Percentiles rank a stretch among this genome's conserved stretches.
Conservation (phyloP, 2,113 vertebrate genomes). For the Sterna hirundo region DNA sequence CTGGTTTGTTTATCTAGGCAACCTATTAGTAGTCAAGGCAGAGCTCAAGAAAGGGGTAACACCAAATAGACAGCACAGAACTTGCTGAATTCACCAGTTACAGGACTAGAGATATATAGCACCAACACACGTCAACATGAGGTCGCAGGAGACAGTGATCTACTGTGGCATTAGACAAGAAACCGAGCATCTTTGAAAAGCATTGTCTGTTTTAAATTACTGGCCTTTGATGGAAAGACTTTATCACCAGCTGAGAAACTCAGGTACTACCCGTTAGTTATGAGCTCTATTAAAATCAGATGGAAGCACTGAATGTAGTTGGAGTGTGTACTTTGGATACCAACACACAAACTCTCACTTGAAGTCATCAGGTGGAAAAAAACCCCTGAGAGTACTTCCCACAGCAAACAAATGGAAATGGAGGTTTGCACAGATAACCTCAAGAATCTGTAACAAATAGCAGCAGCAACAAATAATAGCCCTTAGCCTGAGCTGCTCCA, state of each 20-base stretch:
- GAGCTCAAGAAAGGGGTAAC: neutral
- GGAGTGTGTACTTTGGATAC: neutral
- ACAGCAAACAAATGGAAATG: neutral
- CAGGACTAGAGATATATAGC: neutral
- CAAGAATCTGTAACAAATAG: neutral
- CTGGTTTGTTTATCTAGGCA: neutral
- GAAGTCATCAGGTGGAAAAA: neutral
- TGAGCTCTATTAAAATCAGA: neutral
- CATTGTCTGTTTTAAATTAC: neutral
- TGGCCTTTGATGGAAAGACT: neutral
- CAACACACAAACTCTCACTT: neutral
- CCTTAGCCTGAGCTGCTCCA: neutral
- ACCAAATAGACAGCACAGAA: neutral
- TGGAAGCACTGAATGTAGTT: neutral
- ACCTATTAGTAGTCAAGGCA: neutral
- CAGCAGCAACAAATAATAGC: neutral
- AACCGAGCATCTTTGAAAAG: neutral
- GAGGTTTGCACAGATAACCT: neutral
- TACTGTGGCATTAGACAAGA: neutral
- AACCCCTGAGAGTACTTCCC: neutral
- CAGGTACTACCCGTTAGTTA: neutral
- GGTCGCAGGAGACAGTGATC: neutral
- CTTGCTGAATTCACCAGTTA: neutral
- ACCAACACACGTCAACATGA: neutral
- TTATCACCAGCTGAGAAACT: neutral